Evolutionary conservation across 2,888 invertebrate genomes (phyloP), one percentile per base, ranked within the genome.

Genomic region (Salpingus planirostris): DNA sequence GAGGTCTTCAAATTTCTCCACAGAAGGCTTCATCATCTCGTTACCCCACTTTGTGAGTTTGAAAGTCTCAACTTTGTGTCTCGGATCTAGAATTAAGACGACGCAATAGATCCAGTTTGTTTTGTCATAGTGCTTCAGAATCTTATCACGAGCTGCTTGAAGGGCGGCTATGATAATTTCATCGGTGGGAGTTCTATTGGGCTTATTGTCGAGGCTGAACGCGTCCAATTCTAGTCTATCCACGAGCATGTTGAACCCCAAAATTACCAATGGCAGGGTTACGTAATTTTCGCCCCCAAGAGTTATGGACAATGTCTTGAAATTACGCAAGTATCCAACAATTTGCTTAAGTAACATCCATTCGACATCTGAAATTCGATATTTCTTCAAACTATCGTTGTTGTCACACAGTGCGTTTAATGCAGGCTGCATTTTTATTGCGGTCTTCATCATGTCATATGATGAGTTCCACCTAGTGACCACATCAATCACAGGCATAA

Each of bases 41-140:
- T n/a, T n/a, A n/a, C n/a, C n/a, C n/a, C n/a, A n/a, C n/a, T n/a
- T n/a, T n/a, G n/a, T n/a, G n/a, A n/a, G n/a, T n/a, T n/a, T n/a
- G n/a, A n/a, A n/a, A n/a, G n/a, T n/a, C n/a, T n/a, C n/a, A n/a
- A n/a, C n/a, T n/a, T n/a, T n/a, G n/a, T n/a, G n/a, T n/a, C n/a
- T n/a, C n/a, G n/a, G n/a, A n/a, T n/a, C n/a, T n/a, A n/a, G n/a
- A n/a, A n/a, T n/a, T n/a, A n/a, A n/a, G n/a, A n/a, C n/a, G n/a
- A n/a, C n/a, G n/a, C n/a, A n/a, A n/a, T n/a, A n/a, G n/a, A 45
- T 38, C 43, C 40, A 45, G 21, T 45, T 42, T 11, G 38, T 40
- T 29, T 28, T 34, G 7, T 22, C 21, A 14, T 39, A 39, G 18
- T 39, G 32, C 35, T 35, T 39, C 2, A 39, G 11, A 15, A 36